Evolutionary conservation across 2,113 vertebrate species (phyloP).

Genomic region (Actinemys pallida): DNA sequence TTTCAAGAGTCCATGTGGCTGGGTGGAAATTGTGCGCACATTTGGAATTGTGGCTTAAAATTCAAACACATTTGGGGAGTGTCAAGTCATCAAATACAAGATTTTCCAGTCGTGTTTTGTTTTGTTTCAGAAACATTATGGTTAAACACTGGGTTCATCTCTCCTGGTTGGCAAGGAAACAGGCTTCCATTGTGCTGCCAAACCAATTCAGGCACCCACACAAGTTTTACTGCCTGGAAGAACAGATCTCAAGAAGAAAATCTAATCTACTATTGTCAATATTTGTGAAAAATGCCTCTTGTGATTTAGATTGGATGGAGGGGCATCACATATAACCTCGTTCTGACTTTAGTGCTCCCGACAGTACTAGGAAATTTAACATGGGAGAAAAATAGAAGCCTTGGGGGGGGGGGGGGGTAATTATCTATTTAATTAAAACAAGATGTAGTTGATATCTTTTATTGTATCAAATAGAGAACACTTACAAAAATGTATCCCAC

Average conservation of each 20-base stretch:
- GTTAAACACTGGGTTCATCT: slow-evolving; percentile 38
- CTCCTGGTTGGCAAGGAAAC: slow-evolving; percentile 61
- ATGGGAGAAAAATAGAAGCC: neutral
- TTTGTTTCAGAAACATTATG: slow-evolving; percentile 41
- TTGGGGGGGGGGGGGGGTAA: neutral
- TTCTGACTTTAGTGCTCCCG: neutral
- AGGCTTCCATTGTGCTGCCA: neutral
- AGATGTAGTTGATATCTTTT: neutral
- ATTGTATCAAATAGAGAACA: neutral
- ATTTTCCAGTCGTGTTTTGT: slow-evolving; percentile 38
- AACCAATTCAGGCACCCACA: neutral
- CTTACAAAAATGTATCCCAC: neutral
- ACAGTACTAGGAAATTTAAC: neutral
- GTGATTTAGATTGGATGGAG: neutral
- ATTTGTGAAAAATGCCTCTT: neutral
- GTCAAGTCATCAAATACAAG: neutral
- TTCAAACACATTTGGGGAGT: neutral
- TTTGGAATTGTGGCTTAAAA: neutral
- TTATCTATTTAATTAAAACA: neutral
- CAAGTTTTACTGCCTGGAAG: neutral
- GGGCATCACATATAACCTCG: neutral
- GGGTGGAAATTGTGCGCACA: neutral
- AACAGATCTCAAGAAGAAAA: slow-evolving; percentile 5
- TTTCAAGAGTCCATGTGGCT: neutral
- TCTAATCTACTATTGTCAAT: neutral